Conservation (phyloP, 2,888 invertebrate genomes). For the Standfussiana lucernea region DNA sequence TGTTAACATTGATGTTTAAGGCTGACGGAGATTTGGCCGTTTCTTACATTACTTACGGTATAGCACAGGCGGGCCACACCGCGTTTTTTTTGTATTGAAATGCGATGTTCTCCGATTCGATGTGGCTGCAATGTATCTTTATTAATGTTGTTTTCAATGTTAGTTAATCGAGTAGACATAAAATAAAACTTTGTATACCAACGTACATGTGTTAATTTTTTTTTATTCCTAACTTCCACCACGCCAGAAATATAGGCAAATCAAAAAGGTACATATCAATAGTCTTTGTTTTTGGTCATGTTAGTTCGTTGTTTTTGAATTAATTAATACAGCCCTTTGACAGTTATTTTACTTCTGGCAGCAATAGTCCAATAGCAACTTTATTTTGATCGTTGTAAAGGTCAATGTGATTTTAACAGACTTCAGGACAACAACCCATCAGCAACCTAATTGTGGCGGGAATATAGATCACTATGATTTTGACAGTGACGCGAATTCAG, state of each 20-base stretch:
- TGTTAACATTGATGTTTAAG: conserved; percentile 60
- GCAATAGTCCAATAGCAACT: neutral
- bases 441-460: neutral
- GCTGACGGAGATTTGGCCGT: neutral
- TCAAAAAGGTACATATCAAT: conserved; percentile 25
- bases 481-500: neutral
- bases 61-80: too few relatives aligned
- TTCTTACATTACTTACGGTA: neutral
- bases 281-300: conserved; percentile 50
- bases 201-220: neutral
- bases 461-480: neutral
- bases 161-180: neutral
- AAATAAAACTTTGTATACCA: conserved; percentile 37
- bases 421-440: neutral
- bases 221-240: neutral
- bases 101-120: neutral
- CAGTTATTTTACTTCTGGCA: neutral
- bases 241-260: neutral
- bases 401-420: neutral
- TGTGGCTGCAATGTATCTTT: neutral
- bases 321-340: conserved; percentile 30
- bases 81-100: conserved; percentile 10
- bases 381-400: neutral
- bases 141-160: neutral
- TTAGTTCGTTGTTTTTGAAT: conserved; percentile 51